A percentile compares a stretch with the other conserved stretches of the same genome.
Evolutionary conservation across 2,888 invertebrate genomes (phyloP).

Genomic region (Ernsta delagoae): DNA sequence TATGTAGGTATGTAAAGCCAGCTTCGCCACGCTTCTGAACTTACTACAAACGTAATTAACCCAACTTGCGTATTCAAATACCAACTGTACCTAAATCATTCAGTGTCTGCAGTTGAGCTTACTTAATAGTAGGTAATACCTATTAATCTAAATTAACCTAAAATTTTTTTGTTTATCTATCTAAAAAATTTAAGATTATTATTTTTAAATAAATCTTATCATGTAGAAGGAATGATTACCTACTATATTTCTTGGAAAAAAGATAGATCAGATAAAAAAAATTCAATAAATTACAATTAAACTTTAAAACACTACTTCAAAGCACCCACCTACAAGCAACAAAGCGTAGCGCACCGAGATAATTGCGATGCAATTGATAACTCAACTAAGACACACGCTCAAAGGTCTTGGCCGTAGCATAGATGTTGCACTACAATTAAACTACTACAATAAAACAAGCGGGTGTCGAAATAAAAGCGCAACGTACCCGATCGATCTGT

Average conservation of each 20-base stretch:
- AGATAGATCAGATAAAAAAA: too few species aligned
- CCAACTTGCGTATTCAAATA: slow-evolving; percentile 12
- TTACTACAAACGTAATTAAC: slow-evolving; percentile 32
- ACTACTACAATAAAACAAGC: slow-evolving; percentile 65
- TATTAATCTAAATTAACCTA: too few species aligned
- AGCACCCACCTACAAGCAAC: background rate
- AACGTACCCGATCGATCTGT: slow-evolving; percentile 82
- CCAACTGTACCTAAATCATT: background rate
- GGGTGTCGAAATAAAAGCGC: slow-evolving; percentile 78
- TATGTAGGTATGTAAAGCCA: too few species aligned
- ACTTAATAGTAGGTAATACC: too few species aligned
- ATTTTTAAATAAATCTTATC: too few species aligned
- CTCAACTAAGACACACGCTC: slow-evolving; percentile 19
- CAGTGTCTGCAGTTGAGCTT: background rate
- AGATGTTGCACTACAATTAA: slow-evolving; percentile 59
- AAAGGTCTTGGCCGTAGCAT: slow-evolving; percentile 16
- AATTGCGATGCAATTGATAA: slow-evolving; percentile 21
- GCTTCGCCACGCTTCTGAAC: too few species aligned
- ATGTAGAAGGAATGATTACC: too few species aligned
- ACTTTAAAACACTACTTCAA: background rate
- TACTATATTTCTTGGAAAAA: too few species aligned
- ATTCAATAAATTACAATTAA: too few species aligned
- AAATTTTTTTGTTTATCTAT: too few species aligned
- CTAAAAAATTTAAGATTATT: too few species aligned
- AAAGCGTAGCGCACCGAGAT: slow-evolving; percentile 10